A percentile compares a stretch with the other conserved stretches of the same genome.
phyloP scores from a whole-genome alignment of 1,140 invertebrate species.

The Drosophila sproati region DNA sequence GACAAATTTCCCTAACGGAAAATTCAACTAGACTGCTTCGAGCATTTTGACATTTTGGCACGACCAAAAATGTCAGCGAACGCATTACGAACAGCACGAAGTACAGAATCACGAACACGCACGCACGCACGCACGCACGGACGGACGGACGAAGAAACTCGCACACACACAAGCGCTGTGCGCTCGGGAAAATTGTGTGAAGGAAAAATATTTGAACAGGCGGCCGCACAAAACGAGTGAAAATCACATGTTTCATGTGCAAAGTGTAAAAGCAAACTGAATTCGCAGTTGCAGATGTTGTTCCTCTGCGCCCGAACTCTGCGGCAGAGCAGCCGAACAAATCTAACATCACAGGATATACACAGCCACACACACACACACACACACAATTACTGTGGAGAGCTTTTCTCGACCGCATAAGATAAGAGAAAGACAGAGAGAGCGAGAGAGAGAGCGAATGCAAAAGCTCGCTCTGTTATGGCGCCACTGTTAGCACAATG shows the following conservation, averaged over 20 bases:
- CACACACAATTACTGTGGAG: background rate
- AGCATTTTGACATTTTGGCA: constrained; percentile 22
- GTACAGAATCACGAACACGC: constrained; percentile 30
- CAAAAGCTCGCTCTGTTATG: constrained; percentile 32
- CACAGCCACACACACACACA: background rate
- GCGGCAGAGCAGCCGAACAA: constrained; percentile 21
- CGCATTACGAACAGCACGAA: constrained; percentile 36
- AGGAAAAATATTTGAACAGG: constrained; percentile 69
- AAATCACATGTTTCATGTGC: constrained; percentile 83
- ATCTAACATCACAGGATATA: constrained; percentile 28
- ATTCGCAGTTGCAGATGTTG: constrained; percentile 6
- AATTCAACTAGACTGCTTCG: constrained; percentile 14
- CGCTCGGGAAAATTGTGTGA: constrained; percentile 58
- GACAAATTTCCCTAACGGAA: constrained; percentile 12
- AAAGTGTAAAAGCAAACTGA: constrained; percentile 82
- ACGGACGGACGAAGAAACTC: background rate
- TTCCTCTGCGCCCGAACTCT: background rate
- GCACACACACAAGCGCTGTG: constrained; percentile 27
- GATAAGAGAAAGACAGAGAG: constrained; percentile 16
- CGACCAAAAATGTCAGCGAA: constrained; percentile 17
- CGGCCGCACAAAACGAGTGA: constrained; percentile 54
- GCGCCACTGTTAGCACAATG: background rate
- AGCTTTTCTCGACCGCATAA: constrained; percentile 6
- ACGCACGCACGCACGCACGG: constrained; percentile 26
- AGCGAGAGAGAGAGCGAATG: background rate